A percentile compares a stretch with the other conserved stretches of the same genome.
phyloP scores from a whole-genome alignment of 1,140 invertebrate species.

The Vanessa tameamea region DNA sequence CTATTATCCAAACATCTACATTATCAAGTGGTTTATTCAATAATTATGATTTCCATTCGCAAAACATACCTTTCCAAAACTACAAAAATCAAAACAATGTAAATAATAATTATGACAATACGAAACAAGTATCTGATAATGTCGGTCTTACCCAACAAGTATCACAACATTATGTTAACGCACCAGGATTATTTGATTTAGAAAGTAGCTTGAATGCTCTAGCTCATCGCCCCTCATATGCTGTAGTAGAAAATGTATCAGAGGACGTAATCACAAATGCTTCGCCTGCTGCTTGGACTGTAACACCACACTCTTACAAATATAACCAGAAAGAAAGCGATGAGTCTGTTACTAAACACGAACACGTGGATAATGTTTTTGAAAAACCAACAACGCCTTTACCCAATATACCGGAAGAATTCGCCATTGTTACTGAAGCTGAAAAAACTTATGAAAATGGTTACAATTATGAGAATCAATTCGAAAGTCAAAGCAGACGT shows the following conservation, averaged over 20 bases:
- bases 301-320: slow-evolving; percentile 51
- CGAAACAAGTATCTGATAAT: slow-evolving; percentile 63
- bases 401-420: slow-evolving; percentile 64
- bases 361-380: slow-evolving; percentile 43
- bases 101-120: slow-evolving; percentile 56
- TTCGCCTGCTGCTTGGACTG: slow-evolving; percentile 53
- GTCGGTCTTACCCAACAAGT: slow-evolving; percentile 61
- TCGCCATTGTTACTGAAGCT: slow-evolving; percentile 67
- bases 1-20: slow-evolving; percentile 61
- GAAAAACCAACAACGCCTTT: slow-evolving; percentile 50
- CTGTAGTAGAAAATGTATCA: slow-evolving; percentile 71
- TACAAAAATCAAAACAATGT: slow-evolving; percentile 52
- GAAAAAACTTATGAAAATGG: slow-evolving; percentile 67
- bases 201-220: slow-evolving; percentile 46
- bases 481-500: slow-evolving; percentile 71
- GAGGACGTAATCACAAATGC: slow-evolving; percentile 59
- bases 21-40: slow-evolving; percentile 51
- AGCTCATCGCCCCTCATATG: slow-evolving; percentile 63
- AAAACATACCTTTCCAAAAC: slow-evolving; percentile 51
- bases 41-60: slow-evolving; percentile 41
- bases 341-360: slow-evolving; percentile 52
- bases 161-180: slow-evolving; percentile 57
- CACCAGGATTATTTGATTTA: slow-evolving; percentile 48
- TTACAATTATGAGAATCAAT: slow-evolving; percentile 61
- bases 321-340: slow-evolving; percentile 54